Evolutionary conservation across 2,888 invertebrate species (phyloP).

Genomic region (Epinotia bilunana): DNA sequence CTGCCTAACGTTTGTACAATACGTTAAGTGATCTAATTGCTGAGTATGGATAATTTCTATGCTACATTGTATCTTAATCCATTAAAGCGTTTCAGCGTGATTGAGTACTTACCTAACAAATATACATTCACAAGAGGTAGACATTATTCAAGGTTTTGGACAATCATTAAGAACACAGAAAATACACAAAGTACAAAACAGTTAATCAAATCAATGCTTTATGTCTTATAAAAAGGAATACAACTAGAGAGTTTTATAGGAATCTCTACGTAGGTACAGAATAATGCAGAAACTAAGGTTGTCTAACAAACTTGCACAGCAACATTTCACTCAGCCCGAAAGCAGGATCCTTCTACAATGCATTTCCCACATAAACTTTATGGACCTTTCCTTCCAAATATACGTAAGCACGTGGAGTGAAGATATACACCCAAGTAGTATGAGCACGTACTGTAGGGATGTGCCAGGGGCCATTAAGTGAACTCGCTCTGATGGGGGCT

Average conservation of each 20-base stretch:
- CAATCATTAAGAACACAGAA: too few relatives aligned
- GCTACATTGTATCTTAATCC: too few relatives aligned
- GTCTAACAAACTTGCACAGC: constrained; percentile 31
- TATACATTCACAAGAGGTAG: too few relatives aligned
- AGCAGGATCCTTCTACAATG: constrained; percentile 62
- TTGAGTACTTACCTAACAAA: too few relatives aligned
- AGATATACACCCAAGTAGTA: constrained; percentile 10
- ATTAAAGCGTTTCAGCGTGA: too few relatives aligned
- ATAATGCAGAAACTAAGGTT: constrained; percentile 20
- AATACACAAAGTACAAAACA: too few relatives aligned
- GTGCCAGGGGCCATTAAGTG: background rate
- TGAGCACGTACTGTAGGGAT: constrained; percentile 32
- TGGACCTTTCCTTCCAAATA: constrained; percentile 50
- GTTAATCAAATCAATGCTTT: too few relatives aligned
- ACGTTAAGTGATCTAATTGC: too few relatives aligned
- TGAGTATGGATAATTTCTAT: too few relatives aligned
- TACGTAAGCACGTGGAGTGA: constrained; percentile 42
- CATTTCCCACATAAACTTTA: constrained; percentile 61
- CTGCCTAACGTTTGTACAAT: too few relatives aligned
- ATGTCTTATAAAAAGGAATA: too few relatives aligned
- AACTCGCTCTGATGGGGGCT: background rate
- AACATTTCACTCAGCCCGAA: constrained; percentile 57
- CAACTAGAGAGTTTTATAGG: background rate
- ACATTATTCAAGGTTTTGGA: too few relatives aligned
- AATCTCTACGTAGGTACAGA: background rate